Evolutionary conservation across 2,113 vertebrate species (phyloP).

Genomic region (Pygoscelis antarcticus): DNA sequence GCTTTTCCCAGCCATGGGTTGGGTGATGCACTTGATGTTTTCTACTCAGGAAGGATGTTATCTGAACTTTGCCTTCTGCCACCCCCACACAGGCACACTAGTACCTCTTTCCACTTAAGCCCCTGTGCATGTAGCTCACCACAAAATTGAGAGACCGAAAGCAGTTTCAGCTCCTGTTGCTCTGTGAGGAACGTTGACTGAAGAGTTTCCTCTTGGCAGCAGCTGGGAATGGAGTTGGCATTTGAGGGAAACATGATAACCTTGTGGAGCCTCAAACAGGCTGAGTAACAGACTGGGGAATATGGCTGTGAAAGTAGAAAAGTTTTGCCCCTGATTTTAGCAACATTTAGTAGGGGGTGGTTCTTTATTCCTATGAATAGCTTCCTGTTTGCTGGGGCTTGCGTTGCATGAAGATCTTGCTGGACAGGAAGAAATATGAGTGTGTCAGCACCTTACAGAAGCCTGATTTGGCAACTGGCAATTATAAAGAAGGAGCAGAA

Average conservation of each 20-base stretch:
- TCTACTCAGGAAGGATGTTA: neutral
- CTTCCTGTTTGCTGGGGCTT: neutral
- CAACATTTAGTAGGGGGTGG: neutral
- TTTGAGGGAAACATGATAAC: neutral
- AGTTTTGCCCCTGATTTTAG: neutral
- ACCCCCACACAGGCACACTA: no score
- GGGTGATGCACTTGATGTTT: neutral
- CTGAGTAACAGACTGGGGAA: neutral
- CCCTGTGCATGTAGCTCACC: neutral
- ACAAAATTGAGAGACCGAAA: neutral
- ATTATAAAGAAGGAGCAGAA: neutral
- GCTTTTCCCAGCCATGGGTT: neutral
- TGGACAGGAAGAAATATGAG: neutral
- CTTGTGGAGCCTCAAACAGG: neutral
- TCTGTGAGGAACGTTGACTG: neutral
- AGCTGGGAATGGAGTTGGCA: neutral
- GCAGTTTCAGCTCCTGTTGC: neutral
- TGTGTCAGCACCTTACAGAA: neutral
- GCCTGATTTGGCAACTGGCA: neutral
- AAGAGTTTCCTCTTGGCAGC: neutral
- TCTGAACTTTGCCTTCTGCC: neutral
- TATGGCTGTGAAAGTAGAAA: neutral
- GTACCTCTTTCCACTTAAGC: neutral
- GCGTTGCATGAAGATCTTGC: neutral
- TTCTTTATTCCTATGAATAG: neutral